phyloP scores from a whole-genome alignment of 2,113 vertebrate genomes.

The Geococcyx californianus region DNA sequence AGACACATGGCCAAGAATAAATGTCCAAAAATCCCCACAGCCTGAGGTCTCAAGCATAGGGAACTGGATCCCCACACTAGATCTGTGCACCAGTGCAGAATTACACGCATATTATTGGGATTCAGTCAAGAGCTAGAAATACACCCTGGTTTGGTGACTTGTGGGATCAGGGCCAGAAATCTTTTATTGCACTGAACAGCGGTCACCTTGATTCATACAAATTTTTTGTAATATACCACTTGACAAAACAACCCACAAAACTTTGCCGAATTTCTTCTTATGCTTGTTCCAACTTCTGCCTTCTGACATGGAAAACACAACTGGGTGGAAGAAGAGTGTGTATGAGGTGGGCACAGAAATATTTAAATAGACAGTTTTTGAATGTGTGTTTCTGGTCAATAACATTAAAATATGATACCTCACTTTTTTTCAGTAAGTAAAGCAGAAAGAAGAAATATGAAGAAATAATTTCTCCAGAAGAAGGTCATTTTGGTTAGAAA shows the following conservation, averaged over 20 bases:
- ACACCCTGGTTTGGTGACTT: background rate
- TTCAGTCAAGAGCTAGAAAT: background rate
- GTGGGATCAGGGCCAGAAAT: background rate
- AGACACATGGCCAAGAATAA: background rate
- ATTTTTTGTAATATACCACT: background rate
- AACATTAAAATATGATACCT: background rate
- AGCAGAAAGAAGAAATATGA: background rate
- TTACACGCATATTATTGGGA: accelerated
- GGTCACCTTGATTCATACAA: background rate
- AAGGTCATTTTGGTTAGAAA: background rate
- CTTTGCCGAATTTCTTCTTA: background rate
- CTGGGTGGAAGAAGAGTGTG: background rate
- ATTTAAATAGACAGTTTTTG: background rate
- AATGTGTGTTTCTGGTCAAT: background rate
- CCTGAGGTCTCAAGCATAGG: background rate
- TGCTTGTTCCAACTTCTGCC: background rate
- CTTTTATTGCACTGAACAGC: background rate
- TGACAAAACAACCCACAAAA: background rate
- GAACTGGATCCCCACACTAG: background rate
- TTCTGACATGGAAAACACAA: background rate
- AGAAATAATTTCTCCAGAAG: background rate
- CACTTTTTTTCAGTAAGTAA: background rate
- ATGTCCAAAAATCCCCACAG: accelerated
- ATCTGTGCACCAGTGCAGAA: background rate
- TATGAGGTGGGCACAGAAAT: background rate